Base-by-base conservation (phyloP, 2,113 vertebrate species). In the Danionella cerebrum region DNA sequence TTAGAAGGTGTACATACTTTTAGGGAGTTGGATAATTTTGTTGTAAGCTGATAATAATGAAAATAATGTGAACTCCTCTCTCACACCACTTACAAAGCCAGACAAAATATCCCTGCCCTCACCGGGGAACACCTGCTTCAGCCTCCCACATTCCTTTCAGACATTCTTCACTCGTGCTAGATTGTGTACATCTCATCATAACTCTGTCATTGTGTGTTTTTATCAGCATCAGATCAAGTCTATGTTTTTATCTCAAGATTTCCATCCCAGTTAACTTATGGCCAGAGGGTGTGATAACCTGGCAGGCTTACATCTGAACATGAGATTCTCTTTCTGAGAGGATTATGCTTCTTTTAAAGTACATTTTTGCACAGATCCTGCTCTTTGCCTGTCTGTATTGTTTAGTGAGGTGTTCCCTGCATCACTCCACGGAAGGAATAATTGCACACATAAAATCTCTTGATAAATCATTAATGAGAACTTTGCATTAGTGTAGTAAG, bases 41-140 rank as follows among this genome's bases (percentile, higher is more conserved):
- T 44, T 53, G 57, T 51, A 44, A 44, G 33, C 47, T 41, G 21
- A 57, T 29, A 45, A 41, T 24, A 22, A 62, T 62, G n/a, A n/a
- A n/a, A n/a, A 41, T n/a, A 70, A 70, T 44, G 57, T 5, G 29
- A 12, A 31, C 19, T 35, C 18, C 35, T n/a, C 22, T 60, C 36
- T 38, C 25, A 63, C 38, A 44, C 12, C 44, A 50, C 60, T 48
- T 44, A 12, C 53, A 35, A 36, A 36, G 67, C 57, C 47, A 53
- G 36, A 60, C 38, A 70, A 60, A 70, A 70, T 53, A 70, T 53
- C 16, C 21, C 57, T 35, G 45, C 25, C 12, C 47, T 63, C 24
- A 59, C 39, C n/a, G 53, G 44, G 59, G 50, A 62, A 60, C 57
- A 53, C 57, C 67, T 63, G 67, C 48, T 63, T 1, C 47, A 44